A percentile compares a stretch with the other conserved stretches of the same genome.
These are phyloP conservation scores for Oncorhynchus tshawytscha DNA, from an alignment of 2,113 vertebrate species.

Conservation along the genomic window DNA sequence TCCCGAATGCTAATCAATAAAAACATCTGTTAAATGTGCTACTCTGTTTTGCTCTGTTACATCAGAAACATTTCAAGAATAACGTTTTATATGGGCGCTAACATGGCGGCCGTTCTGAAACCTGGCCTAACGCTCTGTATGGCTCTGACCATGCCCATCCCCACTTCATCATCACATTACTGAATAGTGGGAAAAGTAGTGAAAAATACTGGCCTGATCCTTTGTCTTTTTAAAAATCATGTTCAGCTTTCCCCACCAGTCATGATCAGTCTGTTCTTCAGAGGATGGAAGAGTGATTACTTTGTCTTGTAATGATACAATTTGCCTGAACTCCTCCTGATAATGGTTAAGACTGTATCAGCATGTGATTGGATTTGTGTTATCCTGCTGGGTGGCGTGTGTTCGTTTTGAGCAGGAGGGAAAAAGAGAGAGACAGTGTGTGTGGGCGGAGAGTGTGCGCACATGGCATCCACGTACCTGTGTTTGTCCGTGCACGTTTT, in stretches of 20 bases:
- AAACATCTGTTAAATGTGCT: no score
- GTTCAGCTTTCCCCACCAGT: neutral
- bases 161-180: no score
- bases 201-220: no score
- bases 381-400: neutral
- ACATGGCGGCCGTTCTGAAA: no score
- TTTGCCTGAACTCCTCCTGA: neutral
- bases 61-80: no score
- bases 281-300: neutral
- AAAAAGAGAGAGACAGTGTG: neutral
- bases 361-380: neutral
- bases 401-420: neutral
- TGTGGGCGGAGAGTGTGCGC: neutral
- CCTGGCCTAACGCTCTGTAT: no score
- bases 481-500: neutral
- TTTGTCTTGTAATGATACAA: neutral
- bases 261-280: neutral
- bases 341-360: neutral
- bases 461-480: neutral
- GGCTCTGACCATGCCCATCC: no score
- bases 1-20: no score
- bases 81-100: no score
- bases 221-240: no score
- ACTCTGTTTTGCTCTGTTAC: no score
- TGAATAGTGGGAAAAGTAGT: no score